Base-by-base conservation (phyloP, 2,113 vertebrate genomes). In the Melanostigma gelatinosum region DNA sequence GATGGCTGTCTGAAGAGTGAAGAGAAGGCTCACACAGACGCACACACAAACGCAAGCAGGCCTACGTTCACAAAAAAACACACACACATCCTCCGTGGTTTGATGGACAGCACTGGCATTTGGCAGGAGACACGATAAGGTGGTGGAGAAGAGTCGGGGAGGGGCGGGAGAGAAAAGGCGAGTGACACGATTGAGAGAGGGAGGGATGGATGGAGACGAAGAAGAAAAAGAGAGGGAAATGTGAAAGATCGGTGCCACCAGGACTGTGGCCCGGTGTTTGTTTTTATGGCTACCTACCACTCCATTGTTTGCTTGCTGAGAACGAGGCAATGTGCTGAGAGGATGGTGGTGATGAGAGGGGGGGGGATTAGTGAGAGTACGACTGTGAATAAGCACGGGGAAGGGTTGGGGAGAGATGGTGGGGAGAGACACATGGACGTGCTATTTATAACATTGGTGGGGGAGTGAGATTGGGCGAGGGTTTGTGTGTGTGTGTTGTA, bases 21-120 rank as follows among this genome's bases (percentile, higher is more conserved):
- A 8, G 20, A 65, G 77, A 80, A 72, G 48, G 52, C 24, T 24
- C 24, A 24, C 24, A 24, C 24, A 24, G 24, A 79, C 40, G 10
- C 36, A 24, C 76, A 27, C 75, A 42, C 71, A 50, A 54, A 87
- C 74, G 72, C 75, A 44, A 3, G 20, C 66, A 68, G 7, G 16
- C 36, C 10, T 40, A 44, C 6, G 40, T 70, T 22, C 40, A 44
- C 62, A 46, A 15, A 77, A 67, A 73, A 42, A 87, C 60, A 80
- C 55, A 80, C 70, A 36, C 72, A 65, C 62, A 27, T 74, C 69
- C 75, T 76, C 67, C 1, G 77, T 61, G 72, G 77, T 78, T 86
- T 92, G 91, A 93, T 92, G 89, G 93, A 93, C 92, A 93, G 93
- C 87, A 20, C 80, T 93, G 93, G 93, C 93, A 93, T 93, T 93